These are phyloP conservation scores for Clarias laeviceps DNA, from an alignment of 2,797 vertebrate genomes.

Conservation along the genomic window DNA sequence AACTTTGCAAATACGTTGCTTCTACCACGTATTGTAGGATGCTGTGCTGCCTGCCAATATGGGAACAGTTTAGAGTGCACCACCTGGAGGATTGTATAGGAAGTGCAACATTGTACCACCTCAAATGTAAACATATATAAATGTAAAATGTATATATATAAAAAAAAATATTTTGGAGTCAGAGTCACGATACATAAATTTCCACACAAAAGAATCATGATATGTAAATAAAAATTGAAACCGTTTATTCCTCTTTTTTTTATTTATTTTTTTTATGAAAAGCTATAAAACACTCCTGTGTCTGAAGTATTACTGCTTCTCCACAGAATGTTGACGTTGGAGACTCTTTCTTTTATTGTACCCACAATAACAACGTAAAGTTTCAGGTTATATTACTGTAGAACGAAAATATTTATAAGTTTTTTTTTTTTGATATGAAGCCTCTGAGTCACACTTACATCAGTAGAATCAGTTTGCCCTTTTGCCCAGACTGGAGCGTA, in stretches of 20 bases:
- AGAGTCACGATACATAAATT: too few species aligned
- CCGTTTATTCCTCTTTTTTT: not conserved
- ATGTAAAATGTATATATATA: too few species aligned
- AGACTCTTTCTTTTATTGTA: not conserved
- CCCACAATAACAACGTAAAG: not conserved
- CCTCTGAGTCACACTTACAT: not conserved
- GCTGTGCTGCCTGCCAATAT: too few species aligned
- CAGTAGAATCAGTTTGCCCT: not conserved
- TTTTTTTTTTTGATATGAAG: not conserved
- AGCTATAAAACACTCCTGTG: not conserved
- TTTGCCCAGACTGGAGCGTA: conserved; percentile 26
- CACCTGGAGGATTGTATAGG: too few species aligned
- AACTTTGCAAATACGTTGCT: too few species aligned
- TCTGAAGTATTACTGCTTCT: not conserved
- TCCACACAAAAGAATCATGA: too few species aligned
- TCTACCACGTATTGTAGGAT: too few species aligned
- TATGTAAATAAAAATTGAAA: too few species aligned
- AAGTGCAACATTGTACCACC: too few species aligned
- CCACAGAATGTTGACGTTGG: not conserved
- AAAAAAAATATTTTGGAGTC: too few species aligned
- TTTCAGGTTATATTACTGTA: not conserved
- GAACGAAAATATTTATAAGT: not conserved
- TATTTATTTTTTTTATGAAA: not conserved
- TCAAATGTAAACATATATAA: too few species aligned
- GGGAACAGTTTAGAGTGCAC: too few species aligned